phyloP scores from a whole-genome alignment of 2,797 vertebrate genomes.

The Aeoliscus strigatus region DNA sequence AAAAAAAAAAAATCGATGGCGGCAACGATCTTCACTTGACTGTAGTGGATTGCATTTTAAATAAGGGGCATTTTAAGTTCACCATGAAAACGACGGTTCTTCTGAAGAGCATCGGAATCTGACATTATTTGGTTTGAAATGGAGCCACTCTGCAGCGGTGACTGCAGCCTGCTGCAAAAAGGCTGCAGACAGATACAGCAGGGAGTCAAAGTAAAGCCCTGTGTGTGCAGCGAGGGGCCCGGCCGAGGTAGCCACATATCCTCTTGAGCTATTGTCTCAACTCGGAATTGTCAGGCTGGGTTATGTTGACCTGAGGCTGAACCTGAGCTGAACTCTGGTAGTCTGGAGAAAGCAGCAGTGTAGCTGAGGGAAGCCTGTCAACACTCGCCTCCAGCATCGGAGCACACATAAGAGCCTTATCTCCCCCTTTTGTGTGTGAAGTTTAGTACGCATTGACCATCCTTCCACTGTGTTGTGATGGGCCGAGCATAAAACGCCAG shows the following conservation, averaged over 20 bases:
- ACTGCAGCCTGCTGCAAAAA: constrained; percentile 1
- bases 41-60: not conserved
- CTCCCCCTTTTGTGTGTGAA: constrained; percentile 45
- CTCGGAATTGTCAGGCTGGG: too few relatives aligned
- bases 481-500: constrained; percentile 16
- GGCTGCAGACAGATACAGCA: constrained; percentile 1
- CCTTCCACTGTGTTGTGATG: constrained; percentile 18
- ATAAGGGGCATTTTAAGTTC: constrained; percentile 7
- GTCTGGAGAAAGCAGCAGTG: constrained; percentile 19
- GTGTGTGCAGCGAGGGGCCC: too few relatives aligned
- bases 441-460: constrained; percentile 14
- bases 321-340: constrained; percentile 48
- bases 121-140: not conserved
- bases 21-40: constrained; percentile 25
- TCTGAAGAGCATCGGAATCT: not conserved
- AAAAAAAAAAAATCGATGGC: constrained; percentile 49
- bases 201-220: not conserved
- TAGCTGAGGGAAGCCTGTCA: constrained; percentile 52
- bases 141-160: constrained; percentile 3
- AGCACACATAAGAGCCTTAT: constrained; percentile 40
- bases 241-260: not conserved
- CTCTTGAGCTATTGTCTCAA: constrained; percentile 3
- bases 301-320: constrained; percentile 47
- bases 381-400: constrained; percentile 34
- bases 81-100: constrained; percentile 2